Percentiles rank a stretch among this genome's conserved stretches.
Evolutionary conservation across 2,797 vertebrate genomes (phyloP).

Genomic region (Propithecus deckenii): DNA sequence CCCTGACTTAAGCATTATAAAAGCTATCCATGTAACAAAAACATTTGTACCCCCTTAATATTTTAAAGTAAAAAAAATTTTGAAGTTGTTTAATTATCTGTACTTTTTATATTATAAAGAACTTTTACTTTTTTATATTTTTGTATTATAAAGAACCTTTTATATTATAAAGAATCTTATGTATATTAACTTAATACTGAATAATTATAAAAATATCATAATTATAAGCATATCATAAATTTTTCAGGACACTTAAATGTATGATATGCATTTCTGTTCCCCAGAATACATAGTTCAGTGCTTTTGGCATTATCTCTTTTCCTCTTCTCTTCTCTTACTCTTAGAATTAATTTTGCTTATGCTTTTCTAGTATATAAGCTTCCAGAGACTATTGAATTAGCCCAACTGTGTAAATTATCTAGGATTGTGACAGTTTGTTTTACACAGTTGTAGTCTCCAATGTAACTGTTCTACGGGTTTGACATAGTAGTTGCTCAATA

Average conservation of each 20-base stretch:
- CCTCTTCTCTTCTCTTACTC: neutral
- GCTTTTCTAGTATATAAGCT: neutral
- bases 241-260: neutral
- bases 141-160: neutral
- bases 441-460: neutral
- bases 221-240: neutral
- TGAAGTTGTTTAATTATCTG: neutral
- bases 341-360: constrained; percentile 13
- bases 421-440: neutral
- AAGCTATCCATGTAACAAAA: neutral
- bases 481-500: constrained; percentile 44
- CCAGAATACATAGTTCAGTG: neutral
- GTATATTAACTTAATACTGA: neutral
- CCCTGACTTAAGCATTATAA: too few relatives aligned
- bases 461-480: neutral
- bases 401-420: neutral
- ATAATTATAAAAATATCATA: neutral
- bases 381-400: neutral
- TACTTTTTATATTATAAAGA: neutral
- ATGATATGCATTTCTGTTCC: neutral
- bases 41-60: neutral
- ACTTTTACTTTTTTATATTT: too few relatives aligned
- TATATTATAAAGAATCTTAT: neutral
- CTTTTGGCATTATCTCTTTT: neutral
- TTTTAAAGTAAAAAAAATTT: neutral